Evolutionary conservation across 2,113 vertebrate genomes (phyloP), one percentile per base, ranked within the genome.

Genomic region (Lampris megalopsis): DNA sequence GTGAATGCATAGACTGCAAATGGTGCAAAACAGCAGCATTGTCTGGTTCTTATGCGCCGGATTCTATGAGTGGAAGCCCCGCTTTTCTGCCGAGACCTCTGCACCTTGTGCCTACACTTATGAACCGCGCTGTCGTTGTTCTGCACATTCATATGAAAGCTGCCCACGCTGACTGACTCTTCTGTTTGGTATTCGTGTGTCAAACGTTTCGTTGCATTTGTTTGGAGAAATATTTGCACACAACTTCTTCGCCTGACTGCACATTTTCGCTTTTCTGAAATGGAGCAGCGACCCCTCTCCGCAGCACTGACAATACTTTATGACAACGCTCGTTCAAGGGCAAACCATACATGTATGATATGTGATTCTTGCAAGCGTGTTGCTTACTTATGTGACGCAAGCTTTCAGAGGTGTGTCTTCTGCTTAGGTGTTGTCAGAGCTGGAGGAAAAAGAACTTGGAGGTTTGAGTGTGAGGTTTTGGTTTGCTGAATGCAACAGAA

Each of bases 11-110:
- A 65, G 1, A 67, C 1, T 68, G 1, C 56, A 48, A n/a, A 69
- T 70, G 63, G n/a, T 50, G 35, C 60, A 63, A 56, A 68, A 58
- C 56, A 73, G 35, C 71, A 67, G 73, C 59, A 78, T 1, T 63
- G 75, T 50, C 11, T 64, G 56, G 24, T 24, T 24, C 24, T 24
- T 24, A 24, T 61, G 80, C 68, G 81, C 24, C 24, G 24, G 35
- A 48, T 2, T 79, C 69, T 58, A 24, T 80, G 76, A 41, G 68
- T 76, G 2, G 8, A 11, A 61, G 5, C 5, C 40, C 13, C 3
- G 48, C 49, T 75, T 37, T n/a, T 80, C 9, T 54, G 42, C 42
- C 47, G 5, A 64, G 11, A 54, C 9, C 37, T 2, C 36, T 13
- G 50, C 60, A 67, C 5, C 40, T 8, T 68, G 4, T 41, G 9